Conservation (phyloP, 2,113 vertebrate species). For the Talpa occidentalis region DNA sequence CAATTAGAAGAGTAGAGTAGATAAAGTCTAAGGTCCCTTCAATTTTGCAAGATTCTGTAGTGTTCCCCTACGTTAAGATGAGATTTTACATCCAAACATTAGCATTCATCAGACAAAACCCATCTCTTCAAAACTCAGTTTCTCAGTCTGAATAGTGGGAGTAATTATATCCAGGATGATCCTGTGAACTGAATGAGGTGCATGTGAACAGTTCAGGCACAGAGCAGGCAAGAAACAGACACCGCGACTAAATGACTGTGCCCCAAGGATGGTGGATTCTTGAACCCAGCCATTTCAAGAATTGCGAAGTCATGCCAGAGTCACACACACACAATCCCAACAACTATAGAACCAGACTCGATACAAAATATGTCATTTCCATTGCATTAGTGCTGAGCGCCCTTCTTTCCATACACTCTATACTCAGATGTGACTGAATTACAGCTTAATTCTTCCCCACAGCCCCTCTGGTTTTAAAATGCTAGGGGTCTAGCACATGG, state of each 20-base stretch:
- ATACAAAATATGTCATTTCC: neutral
- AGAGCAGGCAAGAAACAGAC: neutral
- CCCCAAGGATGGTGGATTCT: neutral
- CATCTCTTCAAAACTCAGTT: conserved; percentile 6
- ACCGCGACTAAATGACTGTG: neutral
- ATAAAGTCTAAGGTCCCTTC: neutral
- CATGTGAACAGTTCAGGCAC: neutral
- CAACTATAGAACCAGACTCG: neutral
- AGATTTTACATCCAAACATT: neutral
- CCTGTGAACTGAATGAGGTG: neutral
- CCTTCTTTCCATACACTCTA: neutral
- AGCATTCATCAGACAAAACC: neutral
- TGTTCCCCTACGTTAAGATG: neutral
- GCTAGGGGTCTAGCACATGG: neutral
- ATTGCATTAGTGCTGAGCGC: neutral
- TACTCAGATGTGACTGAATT: neutral
- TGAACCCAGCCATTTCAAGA: conserved; percentile 3
- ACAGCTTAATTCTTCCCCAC: conserved; percentile 21
- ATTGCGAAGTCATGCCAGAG: neutral
- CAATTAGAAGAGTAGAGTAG: neutral
- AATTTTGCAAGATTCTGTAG: neutral
- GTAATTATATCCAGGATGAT: neutral
- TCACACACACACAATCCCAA: neutral
- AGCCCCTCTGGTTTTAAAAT: conserved; percentile 21
- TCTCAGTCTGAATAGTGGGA: conserved; percentile 11